Evolutionary conservation across 2,797 vertebrate genomes (phyloP).

Genomic region (Pteropus rufus): DNA sequence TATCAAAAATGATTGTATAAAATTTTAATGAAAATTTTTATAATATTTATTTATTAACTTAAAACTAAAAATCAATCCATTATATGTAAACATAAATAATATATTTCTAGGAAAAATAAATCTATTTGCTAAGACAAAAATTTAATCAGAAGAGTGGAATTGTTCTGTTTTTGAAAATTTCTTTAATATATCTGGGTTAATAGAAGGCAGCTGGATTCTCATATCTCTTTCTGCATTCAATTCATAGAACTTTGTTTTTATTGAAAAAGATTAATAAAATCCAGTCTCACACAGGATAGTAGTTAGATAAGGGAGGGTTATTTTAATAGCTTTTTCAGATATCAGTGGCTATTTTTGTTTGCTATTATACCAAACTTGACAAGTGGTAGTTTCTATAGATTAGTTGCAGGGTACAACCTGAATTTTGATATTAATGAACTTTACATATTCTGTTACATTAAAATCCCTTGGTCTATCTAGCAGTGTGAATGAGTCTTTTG

Average conservation of each 20-base stretch:
- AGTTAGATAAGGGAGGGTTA: background rate
- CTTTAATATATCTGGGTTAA: background rate
- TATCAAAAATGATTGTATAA: background rate
- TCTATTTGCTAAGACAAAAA: background rate
- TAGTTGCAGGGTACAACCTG: background rate
- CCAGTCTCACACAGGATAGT: background rate
- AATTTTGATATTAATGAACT: background rate
- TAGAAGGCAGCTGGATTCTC: background rate
- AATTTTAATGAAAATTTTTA: background rate
- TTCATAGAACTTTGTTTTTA: background rate
- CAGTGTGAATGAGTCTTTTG: background rate
- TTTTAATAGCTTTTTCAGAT: background rate
- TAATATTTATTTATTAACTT: background rate
- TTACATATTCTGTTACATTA: background rate
- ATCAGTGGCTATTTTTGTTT: background rate
- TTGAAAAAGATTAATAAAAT: background rate
- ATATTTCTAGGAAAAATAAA: background rate
- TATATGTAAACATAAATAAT: background rate
- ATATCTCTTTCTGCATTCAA: background rate
- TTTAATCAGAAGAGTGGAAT: background rate
- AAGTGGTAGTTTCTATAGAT: background rate
- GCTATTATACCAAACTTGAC: background rate
- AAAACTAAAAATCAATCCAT: background rate
- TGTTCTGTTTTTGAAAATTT: background rate
- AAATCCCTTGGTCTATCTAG: background rate